Evolutionary conservation across 2,113 vertebrate genomes (phyloP).

Genomic region (Saguinus imperator): DNA sequence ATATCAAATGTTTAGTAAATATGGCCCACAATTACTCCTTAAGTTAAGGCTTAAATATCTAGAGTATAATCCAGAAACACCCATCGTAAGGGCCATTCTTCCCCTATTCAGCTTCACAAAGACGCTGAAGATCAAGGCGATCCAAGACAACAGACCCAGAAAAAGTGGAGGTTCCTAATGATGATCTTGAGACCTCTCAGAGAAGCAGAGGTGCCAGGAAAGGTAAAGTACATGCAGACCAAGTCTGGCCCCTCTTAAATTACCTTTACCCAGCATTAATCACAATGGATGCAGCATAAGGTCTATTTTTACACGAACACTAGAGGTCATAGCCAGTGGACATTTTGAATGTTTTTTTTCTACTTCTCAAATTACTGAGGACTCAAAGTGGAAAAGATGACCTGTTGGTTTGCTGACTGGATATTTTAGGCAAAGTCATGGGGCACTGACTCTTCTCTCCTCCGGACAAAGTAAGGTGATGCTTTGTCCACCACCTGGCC

Average conservation of each 20-base stretch:
- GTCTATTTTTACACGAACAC: constrained; percentile 83
- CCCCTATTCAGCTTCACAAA: constrained; percentile 1
- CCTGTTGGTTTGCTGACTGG: constrained; percentile 78
- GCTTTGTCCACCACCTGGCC: constrained; percentile 62
- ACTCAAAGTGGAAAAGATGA: constrained; percentile 69
- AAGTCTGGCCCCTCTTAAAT: constrained; percentile 83
- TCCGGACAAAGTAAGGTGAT: constrained; percentile 49
- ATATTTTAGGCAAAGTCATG: constrained; percentile 74
- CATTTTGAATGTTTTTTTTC: constrained; percentile 78
- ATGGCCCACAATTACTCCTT: neutral
- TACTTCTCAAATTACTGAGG: constrained; percentile 78
- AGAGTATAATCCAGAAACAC: neutral
- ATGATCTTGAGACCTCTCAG: constrained; percentile 21
- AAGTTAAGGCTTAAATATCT: neutral
- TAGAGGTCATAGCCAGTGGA: constrained; percentile 82
- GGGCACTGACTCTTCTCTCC: constrained; percentile 58
- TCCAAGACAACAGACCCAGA: neutral
- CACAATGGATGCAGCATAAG: constrained; percentile 80
- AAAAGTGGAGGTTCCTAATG: neutral
- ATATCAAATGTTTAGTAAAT: constrained; percentile 7
- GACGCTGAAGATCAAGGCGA: constrained; percentile 40
- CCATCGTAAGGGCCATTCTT: neutral
- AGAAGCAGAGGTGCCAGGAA: neutral
- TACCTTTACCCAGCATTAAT: constrained; percentile 87
- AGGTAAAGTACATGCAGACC: constrained; percentile 65